Base-by-base conservation (phyloP, 1,140 invertebrate species). In the Halictus rubicundus region DNA sequence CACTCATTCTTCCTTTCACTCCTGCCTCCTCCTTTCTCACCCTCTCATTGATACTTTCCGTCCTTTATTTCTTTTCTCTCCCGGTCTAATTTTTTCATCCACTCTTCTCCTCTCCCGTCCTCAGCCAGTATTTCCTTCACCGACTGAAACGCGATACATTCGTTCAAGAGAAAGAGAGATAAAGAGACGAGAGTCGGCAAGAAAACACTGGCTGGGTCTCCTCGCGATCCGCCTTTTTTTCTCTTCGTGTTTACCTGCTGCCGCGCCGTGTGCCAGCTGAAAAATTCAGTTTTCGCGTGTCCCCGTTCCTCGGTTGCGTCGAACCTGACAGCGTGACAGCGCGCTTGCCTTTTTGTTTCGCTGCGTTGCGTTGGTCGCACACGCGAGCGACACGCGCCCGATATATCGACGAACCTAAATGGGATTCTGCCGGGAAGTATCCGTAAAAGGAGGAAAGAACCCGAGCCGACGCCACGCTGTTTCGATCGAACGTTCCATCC, bases 351-450 rank as follows among this genome's bases (percentile, higher is more conserved):
- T 68, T 57, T 66, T 82, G 68, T 78, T 59, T 37, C 23, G 27
- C 66, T 37, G 9, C 39, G 39, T 12, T 10, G 10, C 39, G 39
- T 12, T 9, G 65, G 14, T 66, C 46, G 64, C 52, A 76, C 73
- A 27, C 63, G 63, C 49, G 42, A 10, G 49, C 63, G 37, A 74
- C 69, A 61, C 60, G 66, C 70, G 66, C 52, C 60, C 52, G 54
- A 71, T 77, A 76, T 84, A 85, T 85, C 82, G 71, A 57, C 14
- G 42, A n/a, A 72, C 57, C 49, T 64, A 79, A 80, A 76, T 76
- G 63, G 61, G 46, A 85, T 83, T 59, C 81, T 78, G 64, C 80
- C 68, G 54, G 46, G 83, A 76, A 80, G 61, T 75, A 68, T 59
- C n/a, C n/a, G 42, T 68, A 59, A 66, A 80, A 66, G 66, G 65